A percentile compares a stretch with the other conserved stretches of the same genome.
These are phyloP conservation scores for Arnoldichthys spilopterus DNA, from an alignment of 2,797 vertebrate species.

Conservation along the genomic window DNA sequence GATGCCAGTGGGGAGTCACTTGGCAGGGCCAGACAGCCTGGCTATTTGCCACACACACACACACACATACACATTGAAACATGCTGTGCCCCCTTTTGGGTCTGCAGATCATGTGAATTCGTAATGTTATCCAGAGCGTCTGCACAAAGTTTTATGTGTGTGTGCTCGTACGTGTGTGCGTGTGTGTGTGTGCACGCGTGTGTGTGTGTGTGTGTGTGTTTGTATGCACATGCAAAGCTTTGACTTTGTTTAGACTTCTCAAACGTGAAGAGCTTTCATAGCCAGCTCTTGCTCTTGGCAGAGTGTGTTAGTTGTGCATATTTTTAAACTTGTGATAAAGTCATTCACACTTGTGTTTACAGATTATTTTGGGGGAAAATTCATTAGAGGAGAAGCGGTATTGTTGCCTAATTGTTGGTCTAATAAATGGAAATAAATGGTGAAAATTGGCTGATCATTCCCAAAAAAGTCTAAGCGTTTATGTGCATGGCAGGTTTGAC, in stretches of 20 bases:
- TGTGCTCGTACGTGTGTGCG: background rate
- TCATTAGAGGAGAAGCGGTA: background rate
- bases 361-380: background rate
- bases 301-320: background rate
- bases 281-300: background rate
- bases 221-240: conserved; percentile 1
- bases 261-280: background rate
- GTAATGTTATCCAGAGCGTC: conserved; percentile 37
- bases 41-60: conserved; percentile 42
- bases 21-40: conserved; percentile 49
- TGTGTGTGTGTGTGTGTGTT: conserved; percentile 13
- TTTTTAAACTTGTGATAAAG: background rate
- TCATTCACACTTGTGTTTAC: conserved; percentile 21
- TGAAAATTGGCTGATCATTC: conserved; percentile 18
- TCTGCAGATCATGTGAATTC: conserved; percentile 54
- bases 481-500: background rate
- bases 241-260: background rate
- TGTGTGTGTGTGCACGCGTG: conserved; percentile 34
- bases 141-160: no score
- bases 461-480: background rate
- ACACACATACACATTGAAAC: conserved; percentile 41
- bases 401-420: conserved; percentile 1
- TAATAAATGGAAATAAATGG: conserved; percentile 17
- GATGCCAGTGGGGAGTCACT: conserved; percentile 56
- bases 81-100: conserved; percentile 28